A percentile compares a stretch with the other conserved stretches of the same genome.
Evolutionary conservation across 2,113 vertebrate genomes (phyloP).

Genomic region (Sebastes schlegelii): DNA sequence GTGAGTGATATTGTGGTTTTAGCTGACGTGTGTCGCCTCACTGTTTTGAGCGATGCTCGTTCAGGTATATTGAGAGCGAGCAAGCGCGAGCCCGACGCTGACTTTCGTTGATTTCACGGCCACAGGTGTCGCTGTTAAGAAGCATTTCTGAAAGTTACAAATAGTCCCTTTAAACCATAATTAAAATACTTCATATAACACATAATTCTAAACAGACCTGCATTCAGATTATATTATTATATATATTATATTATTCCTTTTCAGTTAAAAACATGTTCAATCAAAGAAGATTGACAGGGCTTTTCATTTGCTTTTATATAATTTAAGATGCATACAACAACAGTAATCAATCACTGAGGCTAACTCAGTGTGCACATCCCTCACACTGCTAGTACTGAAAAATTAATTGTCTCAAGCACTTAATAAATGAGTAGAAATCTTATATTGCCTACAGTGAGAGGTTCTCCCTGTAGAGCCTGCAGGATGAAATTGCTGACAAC

Average conservation of each 20-base stretch:
- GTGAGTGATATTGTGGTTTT: too few species aligned
- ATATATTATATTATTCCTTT: too few species aligned
- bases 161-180: not conserved
- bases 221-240: not conserved
- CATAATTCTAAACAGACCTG: not conserved
- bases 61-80: too few species aligned
- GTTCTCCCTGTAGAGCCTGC: slow-evolving; percentile 96
- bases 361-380: not conserved
- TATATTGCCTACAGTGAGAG: slow-evolving; percentile 90
- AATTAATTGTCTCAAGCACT: not conserved
- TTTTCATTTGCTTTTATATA: not conserved
- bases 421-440: not conserved
- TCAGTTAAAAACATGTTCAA: not conserved
- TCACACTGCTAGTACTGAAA: not conserved
- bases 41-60: too few species aligned
- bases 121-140: too few species aligned
- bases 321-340: not conserved
- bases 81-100: too few species aligned
- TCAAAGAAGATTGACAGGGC: not conserved
- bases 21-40: too few species aligned
- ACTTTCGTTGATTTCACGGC: too few species aligned
- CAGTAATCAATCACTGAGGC: not conserved
- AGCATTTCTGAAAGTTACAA: too few species aligned
- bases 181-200: not conserved
- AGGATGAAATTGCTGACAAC: slow-evolving; percentile 99